These are phyloP conservation scores for Pelobates cultripes DNA, from an alignment of 2,797 vertebrate genomes.

Conservation along the genomic window DNA sequence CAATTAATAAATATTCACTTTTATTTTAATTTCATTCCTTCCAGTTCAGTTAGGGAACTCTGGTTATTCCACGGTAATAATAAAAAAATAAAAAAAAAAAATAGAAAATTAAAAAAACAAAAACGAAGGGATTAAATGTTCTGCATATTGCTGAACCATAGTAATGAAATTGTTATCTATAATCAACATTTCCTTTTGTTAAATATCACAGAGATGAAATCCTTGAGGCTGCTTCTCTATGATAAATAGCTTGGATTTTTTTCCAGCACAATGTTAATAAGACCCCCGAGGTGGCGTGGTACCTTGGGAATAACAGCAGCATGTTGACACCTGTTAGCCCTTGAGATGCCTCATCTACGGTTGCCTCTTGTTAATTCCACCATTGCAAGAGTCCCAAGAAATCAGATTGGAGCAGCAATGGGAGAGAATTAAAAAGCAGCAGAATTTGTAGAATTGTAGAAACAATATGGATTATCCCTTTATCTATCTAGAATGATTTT, in stretches of 20 bases:
- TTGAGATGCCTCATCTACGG: conserved; percentile 23
- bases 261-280: conserved; percentile 20
- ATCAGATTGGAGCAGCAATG: neutral
- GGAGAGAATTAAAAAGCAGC: too few relatives aligned
- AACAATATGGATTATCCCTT: too few relatives aligned
- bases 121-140: too few relatives aligned
- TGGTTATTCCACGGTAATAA: too few relatives aligned
- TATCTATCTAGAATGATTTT: too few relatives aligned
- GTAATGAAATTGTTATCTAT: conserved; percentile 21
- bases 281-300: conserved; percentile 32
- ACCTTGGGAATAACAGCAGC: conserved; percentile 23
- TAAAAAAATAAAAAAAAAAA: too few relatives aligned
- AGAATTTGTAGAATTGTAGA: too few relatives aligned
- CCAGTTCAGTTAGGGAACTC: too few relatives aligned
- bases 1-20: too few relatives aligned
- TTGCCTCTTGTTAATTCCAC: conserved; percentile 2
- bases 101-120: too few relatives aligned
- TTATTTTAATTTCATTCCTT: too few relatives aligned
- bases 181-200: conserved; percentile 26
- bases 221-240: conserved; percentile 28
- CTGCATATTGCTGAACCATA: too few relatives aligned
- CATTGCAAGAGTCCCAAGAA: conserved; percentile 18
- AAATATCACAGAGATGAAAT: conserved; percentile 30
- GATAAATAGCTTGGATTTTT: conserved; percentile 19
- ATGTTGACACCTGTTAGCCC: conserved; percentile 44